Base-by-base conservation (phyloP, 2,797 vertebrate species). In the Manis javanica region DNA sequence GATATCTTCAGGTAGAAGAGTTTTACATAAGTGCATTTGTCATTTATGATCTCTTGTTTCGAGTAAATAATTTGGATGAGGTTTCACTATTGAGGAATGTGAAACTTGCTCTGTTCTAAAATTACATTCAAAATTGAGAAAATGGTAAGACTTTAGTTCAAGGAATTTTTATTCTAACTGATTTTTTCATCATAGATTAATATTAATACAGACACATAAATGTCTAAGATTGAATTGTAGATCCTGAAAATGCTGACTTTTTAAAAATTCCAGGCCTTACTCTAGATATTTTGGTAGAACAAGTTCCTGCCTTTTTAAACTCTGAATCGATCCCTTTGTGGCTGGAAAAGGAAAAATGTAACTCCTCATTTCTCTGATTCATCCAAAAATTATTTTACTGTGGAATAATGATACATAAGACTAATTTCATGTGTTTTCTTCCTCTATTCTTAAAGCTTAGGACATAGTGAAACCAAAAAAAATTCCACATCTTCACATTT, bases 61-160 rank as follows among this genome's bases (percentile, higher is more conserved):
- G 39, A 83, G 78, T 96, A 89, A 94, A 83, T 91, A 86, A 93
- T 63, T 79, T 57, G n/a, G 24, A 31, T 79, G 26, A 75, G 12
- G 95, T 97, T 92, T 96, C 59, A 91, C 61, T 94, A 42, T 42
- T 95, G 51, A 93, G 83, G 74, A 88, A 53, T 68, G 7, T 86
- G 74, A 96, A 74, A 71, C 51, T 83, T 64, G 13, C 15, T 86
- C 15, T 92, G 10, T 90, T 69, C 84, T 95, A 92, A 95, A 94
- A 87, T 92, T 94, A 46, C 4, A n/a, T 91, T 92, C 63, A 94
- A 26, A 93, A 94, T 75, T 94, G 37, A 84, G n/a, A 85, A 95
- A 90, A 92, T 83, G 26, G 6, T 61, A 84, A 90, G 66, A 49
- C 55, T 64, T 87, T n/a, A 95, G 46, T 83, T 71, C 53, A 63